Conservation (phyloP, 1,140 invertebrate species). For the Halictus rubicundus region DNA sequence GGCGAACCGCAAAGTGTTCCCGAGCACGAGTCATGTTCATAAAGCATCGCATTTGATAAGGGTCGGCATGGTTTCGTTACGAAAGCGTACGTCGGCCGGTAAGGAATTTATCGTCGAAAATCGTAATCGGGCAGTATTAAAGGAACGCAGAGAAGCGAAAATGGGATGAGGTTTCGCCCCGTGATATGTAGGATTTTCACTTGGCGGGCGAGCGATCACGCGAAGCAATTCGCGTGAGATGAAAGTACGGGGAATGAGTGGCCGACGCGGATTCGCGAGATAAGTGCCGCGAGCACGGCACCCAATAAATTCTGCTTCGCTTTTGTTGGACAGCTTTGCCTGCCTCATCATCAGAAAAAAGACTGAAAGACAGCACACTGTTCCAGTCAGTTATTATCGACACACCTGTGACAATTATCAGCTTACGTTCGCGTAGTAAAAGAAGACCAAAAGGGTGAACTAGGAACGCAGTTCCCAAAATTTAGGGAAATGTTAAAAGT, state of each 20-base stretch:
- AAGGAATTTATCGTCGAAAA: conserved; percentile 2
- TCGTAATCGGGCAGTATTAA: conserved; percentile 12
- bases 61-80: no score
- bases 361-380: no score
- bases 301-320: neutral
- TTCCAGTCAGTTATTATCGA: no score
- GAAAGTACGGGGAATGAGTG: conserved; percentile 40
- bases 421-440: no score
- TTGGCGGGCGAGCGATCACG: conserved; percentile 26
- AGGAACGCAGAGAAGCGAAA: conserved; percentile 28
- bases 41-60: neutral
- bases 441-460: no score
- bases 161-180: conserved; percentile 30
- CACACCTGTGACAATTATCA: no score
- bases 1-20: neutral
- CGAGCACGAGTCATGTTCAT: neutral
- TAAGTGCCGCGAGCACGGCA: conserved; percentile 10
- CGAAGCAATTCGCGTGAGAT: conserved; percentile 32
- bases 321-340: neutral
- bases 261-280: conserved; percentile 30
- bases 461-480: no score
- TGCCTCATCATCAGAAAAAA: neutral
- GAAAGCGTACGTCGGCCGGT: neutral
- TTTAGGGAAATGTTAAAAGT: no score
- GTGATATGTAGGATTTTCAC: conserved; percentile 27